Conservation (phyloP, 2,113 vertebrate species). For the Hippocampus abdominalis region DNA sequence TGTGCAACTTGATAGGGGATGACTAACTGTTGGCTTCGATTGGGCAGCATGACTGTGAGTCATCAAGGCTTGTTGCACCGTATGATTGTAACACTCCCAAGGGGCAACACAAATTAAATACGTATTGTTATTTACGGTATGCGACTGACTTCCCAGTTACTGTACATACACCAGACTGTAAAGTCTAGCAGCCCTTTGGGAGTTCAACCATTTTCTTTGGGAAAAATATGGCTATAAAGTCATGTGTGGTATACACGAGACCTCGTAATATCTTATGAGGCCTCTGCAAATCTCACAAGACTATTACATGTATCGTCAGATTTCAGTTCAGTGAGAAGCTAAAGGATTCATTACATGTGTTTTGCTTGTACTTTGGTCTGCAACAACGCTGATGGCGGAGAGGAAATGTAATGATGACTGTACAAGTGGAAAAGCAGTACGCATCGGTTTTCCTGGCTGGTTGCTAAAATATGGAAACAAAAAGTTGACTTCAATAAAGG, state of each 20-base stretch:
- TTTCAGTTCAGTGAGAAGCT: background rate
- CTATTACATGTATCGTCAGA: background rate
- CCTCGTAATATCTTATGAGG: background rate
- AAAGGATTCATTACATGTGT: background rate
- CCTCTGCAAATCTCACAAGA: background rate
- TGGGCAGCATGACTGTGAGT: background rate
- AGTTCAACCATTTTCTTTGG: background rate
- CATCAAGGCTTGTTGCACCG: background rate
- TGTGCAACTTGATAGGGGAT: background rate
- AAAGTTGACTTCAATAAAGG: background rate
- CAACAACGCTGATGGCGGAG: no score
- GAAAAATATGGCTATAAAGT: background rate
- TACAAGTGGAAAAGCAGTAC: background rate
- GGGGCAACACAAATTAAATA: constrained; percentile 29
- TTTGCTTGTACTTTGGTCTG: no score
- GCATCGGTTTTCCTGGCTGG: background rate
- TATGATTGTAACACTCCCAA: constrained; percentile 2
- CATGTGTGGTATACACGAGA: no score
- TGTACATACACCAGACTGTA: constrained; percentile 9
- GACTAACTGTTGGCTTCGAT: background rate
- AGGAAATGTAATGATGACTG: no score
- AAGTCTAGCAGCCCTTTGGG: background rate
- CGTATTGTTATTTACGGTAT: background rate
- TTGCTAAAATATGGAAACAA: background rate
- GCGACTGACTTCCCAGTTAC: constrained; percentile 2